Conservation (phyloP, 2,797 vertebrate species). For the Syndactyla subalaris region DNA sequence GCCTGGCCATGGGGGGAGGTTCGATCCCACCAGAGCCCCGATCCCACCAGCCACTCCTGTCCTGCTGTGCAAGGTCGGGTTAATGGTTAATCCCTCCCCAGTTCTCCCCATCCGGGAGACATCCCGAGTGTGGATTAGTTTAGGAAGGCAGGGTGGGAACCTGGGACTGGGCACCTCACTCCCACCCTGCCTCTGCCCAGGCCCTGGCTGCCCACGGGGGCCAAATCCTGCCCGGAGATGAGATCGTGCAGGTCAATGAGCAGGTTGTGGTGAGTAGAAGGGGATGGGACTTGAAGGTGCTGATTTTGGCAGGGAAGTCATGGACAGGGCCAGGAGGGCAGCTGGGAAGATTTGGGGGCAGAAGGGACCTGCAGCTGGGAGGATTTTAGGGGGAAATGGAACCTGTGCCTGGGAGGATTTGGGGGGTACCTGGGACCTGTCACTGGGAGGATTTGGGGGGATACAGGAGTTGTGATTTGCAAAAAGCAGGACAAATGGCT, state of each 20-base stretch:
- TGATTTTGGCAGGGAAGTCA: rapidly evolving
- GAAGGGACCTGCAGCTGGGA: no score
- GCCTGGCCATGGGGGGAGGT: neutral
- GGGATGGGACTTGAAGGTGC: rapidly evolving
- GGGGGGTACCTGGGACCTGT: neutral
- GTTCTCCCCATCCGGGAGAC: neutral
- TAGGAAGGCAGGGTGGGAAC: no score
- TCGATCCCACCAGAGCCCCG: rapidly evolving
- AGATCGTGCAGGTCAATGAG: conserved; percentile 92
- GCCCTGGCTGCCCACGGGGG: conserved; percentile 69
- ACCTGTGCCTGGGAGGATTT: neutral
- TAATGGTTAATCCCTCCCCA: conserved; percentile 9
- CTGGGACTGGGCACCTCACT: rapidly evolving
- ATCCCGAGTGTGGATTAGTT: neutral
- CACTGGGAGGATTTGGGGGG: neutral
- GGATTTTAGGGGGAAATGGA: neutral
- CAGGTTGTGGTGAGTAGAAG: conserved; percentile 90
- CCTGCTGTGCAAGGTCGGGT: neutral
- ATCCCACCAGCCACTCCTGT: rapidly evolving
- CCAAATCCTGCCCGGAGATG: conserved; percentile 87
- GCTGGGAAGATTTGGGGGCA: neutral
- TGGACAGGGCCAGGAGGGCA: rapidly evolving
- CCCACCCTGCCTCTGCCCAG: conserved; percentile 62
- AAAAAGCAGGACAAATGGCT: neutral
- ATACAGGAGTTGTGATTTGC: neutral